A percentile compares a stretch with the other conserved stretches of the same genome.
Conservation (phyloP, 1,140 invertebrate species). For the Aphelinus certus region DNA sequence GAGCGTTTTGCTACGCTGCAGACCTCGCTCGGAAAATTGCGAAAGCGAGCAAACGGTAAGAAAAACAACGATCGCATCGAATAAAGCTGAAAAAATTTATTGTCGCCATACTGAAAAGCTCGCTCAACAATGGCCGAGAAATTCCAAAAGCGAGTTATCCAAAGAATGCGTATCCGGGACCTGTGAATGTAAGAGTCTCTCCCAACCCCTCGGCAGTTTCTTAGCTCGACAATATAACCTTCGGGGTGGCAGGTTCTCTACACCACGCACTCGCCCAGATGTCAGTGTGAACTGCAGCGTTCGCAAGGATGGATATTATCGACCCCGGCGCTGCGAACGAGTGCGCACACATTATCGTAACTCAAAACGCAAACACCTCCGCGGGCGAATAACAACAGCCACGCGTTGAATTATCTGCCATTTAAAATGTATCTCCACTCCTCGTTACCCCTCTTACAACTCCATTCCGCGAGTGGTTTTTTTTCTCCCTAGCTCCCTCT, state of each 20-base stretch:
- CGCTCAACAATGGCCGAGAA: too few species aligned
- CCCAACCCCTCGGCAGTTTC: not conserved
- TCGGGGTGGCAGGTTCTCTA: not conserved
- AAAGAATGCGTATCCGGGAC: too few species aligned
- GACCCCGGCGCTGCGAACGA: slow-evolving; percentile 25
- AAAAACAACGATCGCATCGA: not conserved
- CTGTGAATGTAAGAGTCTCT: too few species aligned
- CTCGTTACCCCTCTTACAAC: slow-evolving; percentile 4
- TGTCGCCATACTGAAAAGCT: too few species aligned
- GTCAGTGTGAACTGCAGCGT: not conserved
- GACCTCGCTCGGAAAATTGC: not conserved
- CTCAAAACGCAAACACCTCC: slow-evolving; percentile 10
- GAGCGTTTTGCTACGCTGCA: too few species aligned
- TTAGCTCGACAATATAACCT: not conserved
- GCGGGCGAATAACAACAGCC: slow-evolving; percentile 2
- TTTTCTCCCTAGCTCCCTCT: not conserved
- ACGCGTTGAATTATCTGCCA: not conserved
- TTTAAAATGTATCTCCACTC: not conserved
- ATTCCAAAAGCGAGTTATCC: too few species aligned
- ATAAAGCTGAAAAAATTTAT: too few species aligned
- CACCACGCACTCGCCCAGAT: too few species aligned
- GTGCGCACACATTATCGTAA: too few species aligned
- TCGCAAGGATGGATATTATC: slow-evolving; percentile 36
- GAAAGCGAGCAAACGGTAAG: not conserved
- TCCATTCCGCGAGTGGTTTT: not conserved